A percentile compares a stretch with the other conserved stretches of the same genome.
phyloP scores from a whole-genome alignment of 1,140 invertebrate genomes.

The Stenopsyche tienmushanensis region DNA sequence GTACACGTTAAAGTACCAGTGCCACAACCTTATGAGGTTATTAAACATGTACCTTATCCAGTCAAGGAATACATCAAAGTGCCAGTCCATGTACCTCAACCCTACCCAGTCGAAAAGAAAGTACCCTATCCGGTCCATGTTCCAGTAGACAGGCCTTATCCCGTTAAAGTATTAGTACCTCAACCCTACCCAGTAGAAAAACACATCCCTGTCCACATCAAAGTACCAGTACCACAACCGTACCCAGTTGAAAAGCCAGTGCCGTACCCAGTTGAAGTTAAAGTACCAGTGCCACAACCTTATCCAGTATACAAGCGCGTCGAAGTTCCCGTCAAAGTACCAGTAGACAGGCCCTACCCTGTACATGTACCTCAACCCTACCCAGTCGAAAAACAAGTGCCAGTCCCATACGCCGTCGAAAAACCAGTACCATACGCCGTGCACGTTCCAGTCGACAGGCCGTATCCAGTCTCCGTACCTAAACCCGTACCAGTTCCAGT shows the following conservation, averaged over 20 bases:
- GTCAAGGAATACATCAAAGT: conserved; percentile 66
- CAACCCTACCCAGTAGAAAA: conserved; percentile 70
- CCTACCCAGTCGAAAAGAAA: conserved; percentile 60
- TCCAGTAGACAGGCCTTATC: conserved; percentile 64
- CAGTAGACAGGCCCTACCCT: conserved; percentile 62
- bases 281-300: conserved; percentile 61
- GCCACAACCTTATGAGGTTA: conserved; percentile 64
- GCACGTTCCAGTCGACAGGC: conserved; percentile 59
- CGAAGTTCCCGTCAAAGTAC: conserved; percentile 55
- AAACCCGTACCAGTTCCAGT: conserved; percentile 59
- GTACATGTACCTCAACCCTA: conserved; percentile 64
- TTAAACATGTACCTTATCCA: conserved; percentile 60
- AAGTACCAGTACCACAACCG: conserved; percentile 62
- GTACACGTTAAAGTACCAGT: conserved; percentile 64
- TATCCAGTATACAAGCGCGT: conserved; percentile 60
- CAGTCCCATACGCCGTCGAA: conserved; percentile 58
- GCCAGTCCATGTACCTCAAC: conserved; percentile 61
- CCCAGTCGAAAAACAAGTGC: conserved; percentile 61
- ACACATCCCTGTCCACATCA: conserved; percentile 63
- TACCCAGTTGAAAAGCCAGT: conserved; percentile 67
- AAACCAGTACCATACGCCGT: conserved; percentile 63
- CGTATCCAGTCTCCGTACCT: conserved; percentile 56
- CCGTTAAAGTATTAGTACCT: conserved; percentile 65
- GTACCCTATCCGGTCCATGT: conserved; percentile 67
- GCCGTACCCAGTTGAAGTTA: conserved; percentile 61